Base-by-base conservation (phyloP, 1,140 invertebrate species). In the Saccostrea glomerata region DNA sequence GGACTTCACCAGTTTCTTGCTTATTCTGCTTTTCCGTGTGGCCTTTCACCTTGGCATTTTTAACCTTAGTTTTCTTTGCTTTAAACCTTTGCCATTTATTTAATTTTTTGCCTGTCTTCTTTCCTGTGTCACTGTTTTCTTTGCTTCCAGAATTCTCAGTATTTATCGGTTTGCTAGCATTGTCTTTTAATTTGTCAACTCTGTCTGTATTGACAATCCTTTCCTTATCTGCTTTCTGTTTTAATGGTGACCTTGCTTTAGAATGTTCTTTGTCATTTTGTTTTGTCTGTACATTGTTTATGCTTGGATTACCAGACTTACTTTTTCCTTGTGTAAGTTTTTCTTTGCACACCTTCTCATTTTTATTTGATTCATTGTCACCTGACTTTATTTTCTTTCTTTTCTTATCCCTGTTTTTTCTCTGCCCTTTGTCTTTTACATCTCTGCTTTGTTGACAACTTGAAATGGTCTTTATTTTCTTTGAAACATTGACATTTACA, bases 11-110 rank as follows among this genome's bases (percentile, higher is more conserved):
- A 36, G 25, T 36, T 3, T 15, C 11, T 77, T 25, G 70, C 17
- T 30, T 17, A 77, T 30, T 77, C 23, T 40, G 23, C 2, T 2
- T 15, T 77, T 77, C 13, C 17, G 11, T 77, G 7, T 11, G n/a
- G 66, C 23, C 66, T 15, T 77, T 36, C 30, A 30, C 30, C 70
- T 77, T 30, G 25, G 9, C 70, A 77, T 15, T 77, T 17, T 17
- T 63, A 17, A 17, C 15, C n/a, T 63, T 77, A 25, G 23, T 25
- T 30, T 25, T 77, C 70, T 77, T 77, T 36, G 15, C 25, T 25
- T 77, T 77, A 17, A 30, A 30, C 25, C 70, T 77, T 25, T 77
- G 70, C 70, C 70, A 77, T 77, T 77, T 77, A 36, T 77, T 77
- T 36, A 77, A 36, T 77, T 77, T 77, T 36, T 77, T 77, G 70